phyloP scores from a whole-genome alignment of 2,888 invertebrate species.

The Chorisops tibialis region DNA sequence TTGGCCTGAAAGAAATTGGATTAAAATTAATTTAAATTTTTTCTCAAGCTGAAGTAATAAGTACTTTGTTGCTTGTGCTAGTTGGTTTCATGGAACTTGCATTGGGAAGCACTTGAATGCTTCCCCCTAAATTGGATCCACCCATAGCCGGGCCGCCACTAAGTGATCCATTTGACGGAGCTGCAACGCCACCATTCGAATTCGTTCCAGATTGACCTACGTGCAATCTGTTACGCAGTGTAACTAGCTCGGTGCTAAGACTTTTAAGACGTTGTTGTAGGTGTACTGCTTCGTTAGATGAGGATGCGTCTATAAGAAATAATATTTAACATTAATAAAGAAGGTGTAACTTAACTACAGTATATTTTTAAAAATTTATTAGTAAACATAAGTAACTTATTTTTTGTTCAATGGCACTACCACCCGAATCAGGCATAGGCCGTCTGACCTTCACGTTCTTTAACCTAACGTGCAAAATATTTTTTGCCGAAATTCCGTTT shows the following conservation, averaged over 20 bases:
- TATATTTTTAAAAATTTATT: too few relatives aligned
- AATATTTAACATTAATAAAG: too few relatives aligned
- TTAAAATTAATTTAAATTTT: neutral
- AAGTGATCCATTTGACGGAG: conserved; percentile 9
- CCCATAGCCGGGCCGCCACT: conserved; percentile 29
- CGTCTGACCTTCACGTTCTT: too few relatives aligned
- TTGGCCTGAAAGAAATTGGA: conserved; percentile 15
- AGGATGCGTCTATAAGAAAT: conserved; percentile 81
- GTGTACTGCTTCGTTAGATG: conserved; percentile 91
- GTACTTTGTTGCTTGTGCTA: conserved; percentile 34
- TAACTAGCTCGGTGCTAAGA: conserved; percentile 87
- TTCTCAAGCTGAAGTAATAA: too few relatives aligned
- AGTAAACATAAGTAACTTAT: too few relatives aligned
- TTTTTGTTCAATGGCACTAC: too few relatives aligned
- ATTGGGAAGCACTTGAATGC: conserved; percentile 13
- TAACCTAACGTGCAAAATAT: too few relatives aligned
- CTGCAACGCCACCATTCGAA: conserved; percentile 41
- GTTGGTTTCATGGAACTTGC: conserved; percentile 34
- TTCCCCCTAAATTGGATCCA: conserved; percentile 9
- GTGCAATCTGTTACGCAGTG: conserved; percentile 83
- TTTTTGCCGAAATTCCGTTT: too few relatives aligned
- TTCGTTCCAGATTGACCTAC: conserved; percentile 57
- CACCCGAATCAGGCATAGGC: too few relatives aligned
- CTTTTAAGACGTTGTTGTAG: conserved; percentile 87
- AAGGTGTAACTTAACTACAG: too few relatives aligned